phyloP scores from a whole-genome alignment of 2,888 invertebrate genomes.

The Hypselothyrea guttata region DNA sequence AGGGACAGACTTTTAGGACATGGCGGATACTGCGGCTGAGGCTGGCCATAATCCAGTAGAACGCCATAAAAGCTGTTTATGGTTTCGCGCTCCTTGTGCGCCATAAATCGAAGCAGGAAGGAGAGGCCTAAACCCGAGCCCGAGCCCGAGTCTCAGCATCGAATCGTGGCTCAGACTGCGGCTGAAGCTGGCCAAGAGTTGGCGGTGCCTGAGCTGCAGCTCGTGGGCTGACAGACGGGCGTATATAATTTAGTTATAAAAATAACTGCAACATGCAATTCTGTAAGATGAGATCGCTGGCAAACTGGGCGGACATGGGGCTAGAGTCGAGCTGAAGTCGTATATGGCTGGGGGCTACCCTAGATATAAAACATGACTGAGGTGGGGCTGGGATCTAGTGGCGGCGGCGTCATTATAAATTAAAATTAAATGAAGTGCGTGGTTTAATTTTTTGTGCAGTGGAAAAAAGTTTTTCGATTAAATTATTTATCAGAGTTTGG shows the following conservation, averaged over 20 bases:
- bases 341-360: constrained; percentile 30
- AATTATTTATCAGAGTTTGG: constrained; percentile 71
- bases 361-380: constrained; percentile 47
- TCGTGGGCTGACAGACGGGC: constrained; percentile 46
- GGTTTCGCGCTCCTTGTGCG: constrained; percentile 80
- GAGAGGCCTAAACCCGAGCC: constrained; percentile 34
- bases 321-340: constrained; percentile 13
- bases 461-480: constrained; percentile 73
- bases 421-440: constrained; percentile 76
- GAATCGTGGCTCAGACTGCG: constrained; percentile 9
- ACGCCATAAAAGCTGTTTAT: constrained; percentile 81
- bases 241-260: constrained; percentile 81
- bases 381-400: constrained; percentile 14
- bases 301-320: constrained; percentile 36
- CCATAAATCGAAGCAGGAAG: constrained; percentile 74
- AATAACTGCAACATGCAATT: constrained; percentile 75
- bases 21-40: constrained; percentile 24
- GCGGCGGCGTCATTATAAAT: constrained; percentile 73
- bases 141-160: constrained; percentile 3
- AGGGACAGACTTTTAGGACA: too few species aligned
- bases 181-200: neutral
- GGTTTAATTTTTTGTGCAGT: constrained; percentile 50
- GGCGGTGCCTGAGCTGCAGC: constrained; percentile 9
- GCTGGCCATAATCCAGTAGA: constrained; percentile 79
- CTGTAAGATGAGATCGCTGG: constrained; percentile 72